Evolutionary conservation across 2,888 invertebrate genomes (phyloP).

Genomic region (Deroplatys truncata): DNA sequence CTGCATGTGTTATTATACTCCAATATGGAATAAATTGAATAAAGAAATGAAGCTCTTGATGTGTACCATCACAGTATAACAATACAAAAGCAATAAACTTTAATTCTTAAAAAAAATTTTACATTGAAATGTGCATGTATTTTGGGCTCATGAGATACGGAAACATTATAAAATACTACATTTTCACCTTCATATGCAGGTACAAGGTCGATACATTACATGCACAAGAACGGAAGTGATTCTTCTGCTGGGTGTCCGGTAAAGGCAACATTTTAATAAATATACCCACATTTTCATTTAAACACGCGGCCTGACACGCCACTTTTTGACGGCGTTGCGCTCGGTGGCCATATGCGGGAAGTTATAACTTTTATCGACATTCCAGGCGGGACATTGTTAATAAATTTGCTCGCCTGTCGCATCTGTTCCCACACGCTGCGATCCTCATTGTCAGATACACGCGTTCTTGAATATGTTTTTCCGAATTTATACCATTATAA

Average conservation of each 20-base stretch:
- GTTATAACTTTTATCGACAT: neutral
- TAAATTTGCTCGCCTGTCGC: neutral
- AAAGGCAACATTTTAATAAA: neutral
- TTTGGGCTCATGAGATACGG: no score
- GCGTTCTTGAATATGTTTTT: neutral
- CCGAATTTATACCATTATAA: neutral
- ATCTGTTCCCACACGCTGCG: neutral
- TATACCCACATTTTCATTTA: neutral
- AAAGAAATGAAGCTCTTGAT: no score
- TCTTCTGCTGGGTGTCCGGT: neutral
- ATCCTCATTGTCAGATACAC: neutral
- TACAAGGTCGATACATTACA: no score
- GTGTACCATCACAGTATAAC: no score
- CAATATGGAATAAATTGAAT: no score
- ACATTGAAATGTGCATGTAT: no score
- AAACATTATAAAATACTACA: neutral
- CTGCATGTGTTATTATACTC: no score
- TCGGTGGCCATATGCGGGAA: neutral
- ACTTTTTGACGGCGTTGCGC: neutral
- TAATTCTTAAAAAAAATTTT: no score
- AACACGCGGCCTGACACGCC: neutral
- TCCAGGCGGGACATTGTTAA: neutral
- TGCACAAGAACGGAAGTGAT: neutral
- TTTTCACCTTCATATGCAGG: neutral
- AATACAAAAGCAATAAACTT: no score